A percentile compares a stretch with the other conserved stretches of the same genome.
Evolutionary conservation across 2,888 invertebrate species (phyloP).

Genomic region (Physocephala rufipes): DNA sequence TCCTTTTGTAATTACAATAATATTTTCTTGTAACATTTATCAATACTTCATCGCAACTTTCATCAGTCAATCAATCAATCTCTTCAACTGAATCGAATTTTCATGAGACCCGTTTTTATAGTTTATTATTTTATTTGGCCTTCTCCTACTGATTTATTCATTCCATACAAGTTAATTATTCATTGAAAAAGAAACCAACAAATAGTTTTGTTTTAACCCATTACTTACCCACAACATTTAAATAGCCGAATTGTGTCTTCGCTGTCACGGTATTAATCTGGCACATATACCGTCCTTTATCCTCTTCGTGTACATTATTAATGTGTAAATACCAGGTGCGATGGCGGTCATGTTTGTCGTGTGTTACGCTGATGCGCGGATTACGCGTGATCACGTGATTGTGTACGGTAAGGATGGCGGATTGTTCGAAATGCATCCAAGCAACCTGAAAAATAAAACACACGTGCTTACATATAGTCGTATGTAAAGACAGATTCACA

Average conservation of each 20-base stretch:
- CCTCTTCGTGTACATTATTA: constrained; percentile 89
- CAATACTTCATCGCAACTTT: neutral
- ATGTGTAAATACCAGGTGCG: constrained; percentile 93
- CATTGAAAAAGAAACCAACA: too few species aligned
- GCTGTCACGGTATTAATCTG: constrained; percentile 93
- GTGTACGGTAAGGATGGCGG: constrained; percentile 91
- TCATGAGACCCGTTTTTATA: too few species aligned
- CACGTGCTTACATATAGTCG: too few species aligned
- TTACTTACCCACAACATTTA: constrained; percentile 88
- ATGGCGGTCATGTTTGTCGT: constrained; percentile 84
- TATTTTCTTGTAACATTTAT: too few species aligned
- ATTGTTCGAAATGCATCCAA: constrained; percentile 96
- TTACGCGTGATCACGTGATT: constrained; percentile 94
- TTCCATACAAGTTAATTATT: neutral
- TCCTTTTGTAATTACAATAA: neutral
- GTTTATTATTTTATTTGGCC: neutral
- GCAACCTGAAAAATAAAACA: constrained; percentile 77
- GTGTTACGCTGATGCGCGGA: constrained; percentile 89
- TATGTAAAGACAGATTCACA: too few species aligned
- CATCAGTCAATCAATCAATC: neutral
- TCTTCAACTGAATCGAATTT: neutral
- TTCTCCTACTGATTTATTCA: neutral
- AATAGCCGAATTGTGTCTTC: constrained; percentile 90
- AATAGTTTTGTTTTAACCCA: too few species aligned
- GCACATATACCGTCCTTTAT: constrained; percentile 93